Conservation (phyloP, 2,113 vertebrate species). For the Scartelaos histophorus region DNA sequence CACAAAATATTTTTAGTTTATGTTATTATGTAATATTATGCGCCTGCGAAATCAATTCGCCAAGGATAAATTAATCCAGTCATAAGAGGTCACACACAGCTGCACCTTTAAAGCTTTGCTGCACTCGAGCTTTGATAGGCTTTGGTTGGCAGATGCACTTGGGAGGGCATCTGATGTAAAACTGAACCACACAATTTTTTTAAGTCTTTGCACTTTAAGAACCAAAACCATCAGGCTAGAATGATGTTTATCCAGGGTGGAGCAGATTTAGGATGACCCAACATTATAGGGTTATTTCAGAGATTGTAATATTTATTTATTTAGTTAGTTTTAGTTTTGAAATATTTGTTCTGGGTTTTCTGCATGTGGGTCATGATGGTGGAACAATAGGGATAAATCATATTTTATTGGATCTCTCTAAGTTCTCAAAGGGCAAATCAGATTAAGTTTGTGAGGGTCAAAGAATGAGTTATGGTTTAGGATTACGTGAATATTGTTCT, state of each 20-base stretch:
- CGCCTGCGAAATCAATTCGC: not conserved
- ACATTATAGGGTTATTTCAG: too few species aligned
- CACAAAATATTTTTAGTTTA: not conserved
- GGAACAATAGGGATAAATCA: constrained; percentile 11
- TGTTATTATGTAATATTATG: not conserved
- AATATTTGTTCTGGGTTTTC: not conserved
- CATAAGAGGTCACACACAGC: not conserved
- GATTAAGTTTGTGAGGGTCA: constrained; percentile 57
- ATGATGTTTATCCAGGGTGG: not conserved
- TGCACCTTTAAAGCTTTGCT: not conserved
- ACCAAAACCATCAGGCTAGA: too few species aligned
- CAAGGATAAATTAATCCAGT: not conserved
- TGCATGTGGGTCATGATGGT: constrained; percentile 22
- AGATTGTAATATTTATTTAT: not conserved
- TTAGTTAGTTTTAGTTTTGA: constrained; percentile 8
- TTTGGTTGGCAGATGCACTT: too few species aligned
- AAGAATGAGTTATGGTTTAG: constrained; percentile 37
- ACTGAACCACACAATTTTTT: too few species aligned
- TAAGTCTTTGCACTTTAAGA: too few species aligned
- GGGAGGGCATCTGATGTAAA: too few species aligned
- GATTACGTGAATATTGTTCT: constrained; percentile 35
- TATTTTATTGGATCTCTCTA: constrained; percentile 42
- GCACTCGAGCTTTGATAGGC: not conserved
- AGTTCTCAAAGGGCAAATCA: constrained; percentile 49
- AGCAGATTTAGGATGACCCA: too few species aligned